Evolutionary conservation across 1,140 invertebrate species (phyloP).

Genomic region (Brachionus paranguensis): DNA sequence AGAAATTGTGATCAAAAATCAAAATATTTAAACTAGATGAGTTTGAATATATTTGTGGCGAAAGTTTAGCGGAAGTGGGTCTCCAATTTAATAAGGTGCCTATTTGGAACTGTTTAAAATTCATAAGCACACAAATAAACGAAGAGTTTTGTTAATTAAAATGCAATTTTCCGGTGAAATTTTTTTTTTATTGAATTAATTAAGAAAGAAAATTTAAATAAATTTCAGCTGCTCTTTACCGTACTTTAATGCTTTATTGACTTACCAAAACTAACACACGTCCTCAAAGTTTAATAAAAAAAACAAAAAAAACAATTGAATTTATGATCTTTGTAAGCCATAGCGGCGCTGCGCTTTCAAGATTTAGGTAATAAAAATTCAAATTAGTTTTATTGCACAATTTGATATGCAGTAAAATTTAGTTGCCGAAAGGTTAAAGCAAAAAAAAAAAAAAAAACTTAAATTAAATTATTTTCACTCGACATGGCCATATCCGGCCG

Average conservation of each 20-base stretch:
- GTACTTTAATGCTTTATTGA: not conserved
- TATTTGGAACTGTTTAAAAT: not conserved
- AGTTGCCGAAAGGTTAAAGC: not conserved
- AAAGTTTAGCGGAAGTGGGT: not conserved
- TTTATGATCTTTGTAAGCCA: not conserved
- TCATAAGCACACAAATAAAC: not conserved
- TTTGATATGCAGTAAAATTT: not conserved
- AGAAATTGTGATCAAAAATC: not conserved
- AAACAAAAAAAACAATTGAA: not conserved
- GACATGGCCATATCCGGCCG: not conserved
- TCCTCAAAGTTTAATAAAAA: not conserved
- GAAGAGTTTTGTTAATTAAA: constrained; percentile 16
- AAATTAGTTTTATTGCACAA: constrained; percentile 19
- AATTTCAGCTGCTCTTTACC: constrained; percentile 21
- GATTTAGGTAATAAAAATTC: not conserved
- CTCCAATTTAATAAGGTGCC: not conserved
- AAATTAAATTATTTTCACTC: constrained; percentile 25
- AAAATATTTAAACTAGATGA: not conserved
- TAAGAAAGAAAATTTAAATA: not conserved
- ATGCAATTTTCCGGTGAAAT: constrained; percentile 5
- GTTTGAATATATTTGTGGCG: not conserved
- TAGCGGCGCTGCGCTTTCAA: not conserved
- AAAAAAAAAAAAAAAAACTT: not conserved
- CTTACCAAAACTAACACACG: constrained; percentile 18
- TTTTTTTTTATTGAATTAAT: constrained; percentile 24